Evolutionary conservation across 1,140 invertebrate species (phyloP).

Genomic region (Lepidurus apus): DNA sequence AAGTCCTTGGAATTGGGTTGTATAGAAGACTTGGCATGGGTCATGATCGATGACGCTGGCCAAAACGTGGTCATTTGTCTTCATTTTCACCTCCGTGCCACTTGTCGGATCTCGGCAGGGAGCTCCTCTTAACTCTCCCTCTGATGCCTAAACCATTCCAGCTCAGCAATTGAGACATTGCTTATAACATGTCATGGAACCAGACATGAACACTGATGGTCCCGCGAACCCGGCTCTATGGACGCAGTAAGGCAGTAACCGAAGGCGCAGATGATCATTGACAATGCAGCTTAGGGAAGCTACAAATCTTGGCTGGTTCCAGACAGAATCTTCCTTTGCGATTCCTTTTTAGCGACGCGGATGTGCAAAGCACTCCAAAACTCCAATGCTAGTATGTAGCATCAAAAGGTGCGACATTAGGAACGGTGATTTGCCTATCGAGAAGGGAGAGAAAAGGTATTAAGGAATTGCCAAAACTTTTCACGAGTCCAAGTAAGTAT

Average conservation of each 20-base stretch:
- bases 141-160: not conserved
- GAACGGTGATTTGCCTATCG: not conserved
- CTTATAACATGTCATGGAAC: not conserved
- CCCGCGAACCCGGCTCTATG: too few relatives aligned
- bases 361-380: too few relatives aligned
- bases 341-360: too few relatives aligned
- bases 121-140: constrained; percentile 10
- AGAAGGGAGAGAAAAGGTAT: not conserved
- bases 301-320: too few relatives aligned
- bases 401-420: too few relatives aligned
- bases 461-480: not conserved
- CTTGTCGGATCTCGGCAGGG: constrained; percentile 20
- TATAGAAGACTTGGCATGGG: constrained; percentile 5
- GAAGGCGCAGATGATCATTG: too few relatives aligned
- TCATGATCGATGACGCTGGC: constrained; percentile 18
- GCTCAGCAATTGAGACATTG: constrained; percentile 14
- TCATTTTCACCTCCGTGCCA: constrained; percentile 18
- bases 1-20: constrained; percentile 21
- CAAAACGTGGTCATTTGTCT: constrained; percentile 2
- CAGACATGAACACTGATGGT: not conserved
- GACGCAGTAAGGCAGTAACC: too few relatives aligned
- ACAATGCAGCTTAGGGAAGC: too few relatives aligned
- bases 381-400: too few relatives aligned
- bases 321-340: too few relatives aligned
- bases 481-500: not conserved